Percentiles rank a stretch among this genome's conserved stretches.
Evolutionary conservation across 1,140 invertebrate species (phyloP).

Genomic region (Cydia fagiglandana): DNA sequence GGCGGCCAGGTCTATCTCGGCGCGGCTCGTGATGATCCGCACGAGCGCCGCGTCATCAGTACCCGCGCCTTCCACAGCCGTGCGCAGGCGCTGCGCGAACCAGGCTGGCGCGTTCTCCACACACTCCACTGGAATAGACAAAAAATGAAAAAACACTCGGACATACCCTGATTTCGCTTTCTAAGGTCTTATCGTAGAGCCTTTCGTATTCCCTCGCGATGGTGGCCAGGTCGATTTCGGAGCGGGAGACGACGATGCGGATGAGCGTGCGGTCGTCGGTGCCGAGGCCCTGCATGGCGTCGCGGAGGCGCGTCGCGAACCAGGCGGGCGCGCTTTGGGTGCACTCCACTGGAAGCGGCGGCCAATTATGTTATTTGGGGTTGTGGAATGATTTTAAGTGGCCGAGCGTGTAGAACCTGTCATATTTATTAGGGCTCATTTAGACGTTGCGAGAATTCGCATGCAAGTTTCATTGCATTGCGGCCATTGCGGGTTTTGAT

Average conservation of each 20-base stretch:
- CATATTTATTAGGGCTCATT: no score
- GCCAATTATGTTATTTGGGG: not conserved
- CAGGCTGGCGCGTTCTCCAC: slow-evolving; percentile 85
- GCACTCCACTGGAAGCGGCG: slow-evolving; percentile 82
- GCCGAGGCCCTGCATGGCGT: slow-evolving; percentile 85
- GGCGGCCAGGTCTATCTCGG: slow-evolving; percentile 85
- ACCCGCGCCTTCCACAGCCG: slow-evolving; percentile 85
- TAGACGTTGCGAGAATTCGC: no score
- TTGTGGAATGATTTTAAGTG: not conserved
- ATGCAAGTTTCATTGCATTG: no score
- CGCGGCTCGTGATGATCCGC: slow-evolving; percentile 84
- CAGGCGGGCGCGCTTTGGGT: slow-evolving; percentile 84
- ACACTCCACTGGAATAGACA: slow-evolving; percentile 81
- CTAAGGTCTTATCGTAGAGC: slow-evolving; percentile 85
- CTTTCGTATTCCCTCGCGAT: slow-evolving; percentile 86
- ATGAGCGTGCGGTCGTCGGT: slow-evolving; percentile 87
- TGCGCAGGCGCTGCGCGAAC: slow-evolving; percentile 86
- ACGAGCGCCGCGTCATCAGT: slow-evolving; percentile 86
- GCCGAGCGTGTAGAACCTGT: no score
- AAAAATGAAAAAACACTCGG: slow-evolving; percentile 20
- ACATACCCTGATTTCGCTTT: slow-evolving; percentile 83
- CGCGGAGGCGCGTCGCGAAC: slow-evolving; percentile 86
- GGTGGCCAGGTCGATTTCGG: slow-evolving; percentile 85
- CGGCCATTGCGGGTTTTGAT: no score
- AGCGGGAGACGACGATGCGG: slow-evolving; percentile 85